Conservation (phyloP, 2,797 vertebrate species). For the Enoplosus armatus region DNA sequence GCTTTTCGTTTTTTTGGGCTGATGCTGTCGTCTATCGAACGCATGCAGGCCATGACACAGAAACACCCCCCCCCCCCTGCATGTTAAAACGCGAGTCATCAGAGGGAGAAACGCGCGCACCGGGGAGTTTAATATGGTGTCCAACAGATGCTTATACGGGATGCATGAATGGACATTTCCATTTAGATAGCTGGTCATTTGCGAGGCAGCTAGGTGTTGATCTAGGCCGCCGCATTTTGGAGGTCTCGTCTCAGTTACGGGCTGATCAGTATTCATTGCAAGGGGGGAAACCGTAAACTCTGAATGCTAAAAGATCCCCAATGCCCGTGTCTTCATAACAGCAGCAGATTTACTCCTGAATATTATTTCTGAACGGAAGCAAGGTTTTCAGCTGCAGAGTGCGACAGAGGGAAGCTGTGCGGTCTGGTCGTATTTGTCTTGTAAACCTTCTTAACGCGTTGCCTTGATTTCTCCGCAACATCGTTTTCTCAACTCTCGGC, state of each 20-base stretch:
- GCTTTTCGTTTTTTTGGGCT: not conserved
- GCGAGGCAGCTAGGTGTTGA: conserved; percentile 3
- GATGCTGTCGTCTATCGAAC: conserved; percentile 1
- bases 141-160: not conserved
- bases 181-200: conserved; percentile 46
- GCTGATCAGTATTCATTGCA: conserved; percentile 49
- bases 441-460: not conserved
- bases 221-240: not conserved
- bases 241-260: not conserved
- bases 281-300: not conserved
- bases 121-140: not conserved
- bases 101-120: not conserved
- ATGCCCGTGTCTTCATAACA: not conserved
- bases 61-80: not conserved
- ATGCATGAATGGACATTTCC: conserved; percentile 37
- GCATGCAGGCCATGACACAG: not conserved
- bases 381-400: not conserved
- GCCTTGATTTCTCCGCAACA: not conserved
- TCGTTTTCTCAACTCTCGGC: not conserved
- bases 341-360: too few species aligned
- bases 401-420: not conserved
- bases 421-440: not conserved
- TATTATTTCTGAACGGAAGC: conserved; percentile 1
- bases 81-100: conserved; percentile 11
- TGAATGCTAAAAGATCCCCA: conserved; percentile 10